Conservation (phyloP, 37 sponge, comb jelly and placozoan genomes). For the Chondrosia reniformis region DNA sequence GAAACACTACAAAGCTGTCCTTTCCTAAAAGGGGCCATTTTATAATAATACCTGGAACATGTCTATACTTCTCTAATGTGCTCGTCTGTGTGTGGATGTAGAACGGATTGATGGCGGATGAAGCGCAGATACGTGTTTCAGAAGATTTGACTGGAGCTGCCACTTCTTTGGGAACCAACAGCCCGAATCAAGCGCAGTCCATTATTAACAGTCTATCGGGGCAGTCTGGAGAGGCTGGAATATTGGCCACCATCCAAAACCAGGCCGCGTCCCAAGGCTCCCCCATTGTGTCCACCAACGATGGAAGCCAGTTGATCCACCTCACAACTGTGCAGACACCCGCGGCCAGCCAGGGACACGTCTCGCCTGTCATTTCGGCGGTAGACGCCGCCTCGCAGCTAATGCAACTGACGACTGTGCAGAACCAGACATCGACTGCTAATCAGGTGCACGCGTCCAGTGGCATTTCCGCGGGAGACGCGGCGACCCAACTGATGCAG, state of each 20-base stretch:
- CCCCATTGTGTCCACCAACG: background rate
- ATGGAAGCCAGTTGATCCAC: too few relatives aligned
- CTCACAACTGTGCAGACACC: too few relatives aligned
- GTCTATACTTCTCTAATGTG: too few relatives aligned
- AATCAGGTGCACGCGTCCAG: too few relatives aligned
- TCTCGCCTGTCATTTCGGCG: background rate
- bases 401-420: too few relatives aligned
- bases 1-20: too few relatives aligned
- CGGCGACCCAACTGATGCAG: constrained; percentile 30
- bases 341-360: too few relatives aligned
- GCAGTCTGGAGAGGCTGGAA: background rate
- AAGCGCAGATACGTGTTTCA: background rate
- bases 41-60: too few relatives aligned
- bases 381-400: background rate
- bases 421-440: too few relatives aligned
- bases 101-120: constrained; percentile 4
- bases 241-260: constrained; percentile 22
- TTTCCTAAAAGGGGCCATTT: too few relatives aligned
- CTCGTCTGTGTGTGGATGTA: too few relatives aligned
- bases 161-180: background rate
- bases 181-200: background rate
- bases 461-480: background rate
- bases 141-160: constrained; percentile 2
- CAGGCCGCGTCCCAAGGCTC: background rate
- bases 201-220: constrained; percentile 2